Evolutionary conservation across 2,797 vertebrate species (phyloP), one percentile per base, ranked within the genome.

Genomic region (Thripadectes ignobilis): DNA sequence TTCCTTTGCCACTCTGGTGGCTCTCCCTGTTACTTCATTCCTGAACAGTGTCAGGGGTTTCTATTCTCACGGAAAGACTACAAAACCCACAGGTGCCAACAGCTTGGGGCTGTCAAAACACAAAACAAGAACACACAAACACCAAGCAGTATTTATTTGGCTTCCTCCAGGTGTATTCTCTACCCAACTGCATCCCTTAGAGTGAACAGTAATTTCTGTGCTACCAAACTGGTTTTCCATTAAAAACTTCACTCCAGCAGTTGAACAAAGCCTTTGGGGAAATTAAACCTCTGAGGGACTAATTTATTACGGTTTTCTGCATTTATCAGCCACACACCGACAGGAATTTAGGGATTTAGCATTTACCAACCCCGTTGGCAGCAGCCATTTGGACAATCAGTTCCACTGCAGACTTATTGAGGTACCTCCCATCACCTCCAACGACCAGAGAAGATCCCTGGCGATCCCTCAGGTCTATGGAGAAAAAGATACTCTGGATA

Each of bases 381-480:
- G 99, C 99, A 78, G 99, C 99, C 99, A 99, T 99, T 98, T 99
- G 99, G 91, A 98, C 99, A 96, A 99, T 98, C 91, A 99, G 98
- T 97, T 98, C 98, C 95, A 99, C 98, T 85, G 99, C 99, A 21
- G 98, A 96, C 72, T 96, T 98, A 98, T 99, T 99, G 96, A 99
- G 99, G 97, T 99, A 99, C 93, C 99, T 98, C 76, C 99, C 99
- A 80, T 99, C 99, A 89, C 99, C 99, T 96, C 99, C 99, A 62
- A 99, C 98, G 89, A 99, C 98, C 97, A 99, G 74, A 49, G 99
- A 99, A 61, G 99, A 98, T 92, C 99, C 99, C 97, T 99, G 99
- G 39, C 99, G 99, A 95, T 99, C 99, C 46, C 99, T 99, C 41
- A 99, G 97, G 97, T 99, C 99, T 96, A 99, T 99, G 94, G 99